Evolutionary conservation across 1,140 invertebrate genomes (phyloP).

Genomic region (Pteromalus puparum): DNA sequence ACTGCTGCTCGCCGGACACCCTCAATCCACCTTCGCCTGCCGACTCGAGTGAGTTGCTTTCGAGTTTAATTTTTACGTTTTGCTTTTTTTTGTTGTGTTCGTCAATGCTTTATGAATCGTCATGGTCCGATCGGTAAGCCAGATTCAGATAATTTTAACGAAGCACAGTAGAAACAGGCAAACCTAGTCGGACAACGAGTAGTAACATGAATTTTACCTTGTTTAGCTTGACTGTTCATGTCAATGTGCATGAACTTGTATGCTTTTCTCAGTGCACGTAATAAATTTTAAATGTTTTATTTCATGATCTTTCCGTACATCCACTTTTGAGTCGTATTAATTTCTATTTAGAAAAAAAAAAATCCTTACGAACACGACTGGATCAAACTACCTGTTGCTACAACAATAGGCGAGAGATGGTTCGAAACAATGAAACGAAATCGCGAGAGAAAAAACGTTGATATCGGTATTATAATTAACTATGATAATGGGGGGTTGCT

Average conservation of each 20-base stretch:
- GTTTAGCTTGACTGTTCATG: background rate
- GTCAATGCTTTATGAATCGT: background rate
- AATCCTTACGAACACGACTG: too few species aligned
- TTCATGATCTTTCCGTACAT: too few species aligned
- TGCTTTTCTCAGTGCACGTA: too few species aligned
- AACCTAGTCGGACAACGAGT: background rate
- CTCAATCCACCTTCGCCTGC: conserved; percentile 90
- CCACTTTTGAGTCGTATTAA: too few species aligned
- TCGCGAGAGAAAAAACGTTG: too few species aligned
- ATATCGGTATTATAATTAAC: too few species aligned
- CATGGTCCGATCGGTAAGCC: too few species aligned
- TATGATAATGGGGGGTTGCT: background rate
- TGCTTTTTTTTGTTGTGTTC: background rate
- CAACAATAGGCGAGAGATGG: background rate
- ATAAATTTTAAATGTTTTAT: too few species aligned
- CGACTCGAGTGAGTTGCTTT: conserved; percentile 84
- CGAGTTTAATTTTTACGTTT: background rate
- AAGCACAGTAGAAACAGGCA: conserved; percentile 23
- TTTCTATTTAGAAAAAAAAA: too few species aligned
- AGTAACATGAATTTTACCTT: background rate
- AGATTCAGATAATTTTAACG: too few species aligned
- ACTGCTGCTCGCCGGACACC: conserved; percentile 89
- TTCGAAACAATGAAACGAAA: too few species aligned
- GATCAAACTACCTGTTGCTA: background rate
- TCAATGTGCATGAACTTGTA: too few species aligned